These are phyloP conservation scores for Charanyca ferruginea DNA, from an alignment of 2,888 invertebrate species.

Conservation along the genomic window DNA sequence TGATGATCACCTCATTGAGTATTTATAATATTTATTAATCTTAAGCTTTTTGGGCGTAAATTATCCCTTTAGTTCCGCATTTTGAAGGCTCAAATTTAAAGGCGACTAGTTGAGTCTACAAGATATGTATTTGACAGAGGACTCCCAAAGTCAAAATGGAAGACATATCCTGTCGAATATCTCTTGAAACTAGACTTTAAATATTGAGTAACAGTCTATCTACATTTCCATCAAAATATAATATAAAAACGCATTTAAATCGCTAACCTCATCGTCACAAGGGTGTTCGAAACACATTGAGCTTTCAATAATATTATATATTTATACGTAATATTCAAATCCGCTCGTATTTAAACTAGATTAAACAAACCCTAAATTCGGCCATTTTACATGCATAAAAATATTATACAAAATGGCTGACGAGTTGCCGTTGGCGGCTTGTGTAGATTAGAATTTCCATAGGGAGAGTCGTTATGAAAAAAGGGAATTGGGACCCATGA, in stretches of 20 bases:
- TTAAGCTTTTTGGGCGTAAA: conserved; percentile 79
- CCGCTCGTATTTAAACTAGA: conserved; percentile 64
- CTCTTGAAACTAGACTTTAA: conserved; percentile 53
- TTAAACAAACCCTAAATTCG: conserved; percentile 52
- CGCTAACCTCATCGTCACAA: conserved; percentile 82
- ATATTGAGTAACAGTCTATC: conserved; percentile 46
- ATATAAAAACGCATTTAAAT: conserved; percentile 53
- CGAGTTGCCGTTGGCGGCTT: conserved; percentile 61
- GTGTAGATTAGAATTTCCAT: conserved; percentile 50
- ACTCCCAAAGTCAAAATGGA: conserved; percentile 17
- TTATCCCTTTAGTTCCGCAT: conserved; percentile 63
- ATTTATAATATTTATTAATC: conserved; percentile 79
- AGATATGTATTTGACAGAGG: conserved; percentile 10
- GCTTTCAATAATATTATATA: conserved; percentile 84
- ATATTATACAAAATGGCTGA: conserved; percentile 70
- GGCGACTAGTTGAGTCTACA: conserved; percentile 32
- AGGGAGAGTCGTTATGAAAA: conserved; percentile 62
- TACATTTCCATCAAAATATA: conserved; percentile 37
- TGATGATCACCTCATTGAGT: conserved; percentile 84
- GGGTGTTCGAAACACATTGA: conserved; percentile 88
- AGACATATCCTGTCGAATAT: conserved; percentile 12
- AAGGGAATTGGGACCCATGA: conserved; percentile 82
- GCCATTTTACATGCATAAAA: conserved; percentile 60
- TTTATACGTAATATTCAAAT: conserved; percentile 75
- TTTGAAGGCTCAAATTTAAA: conserved; percentile 57